Conservation (phyloP, 2,113 vertebrate species). For the Grammomys dolichurus region DNA sequence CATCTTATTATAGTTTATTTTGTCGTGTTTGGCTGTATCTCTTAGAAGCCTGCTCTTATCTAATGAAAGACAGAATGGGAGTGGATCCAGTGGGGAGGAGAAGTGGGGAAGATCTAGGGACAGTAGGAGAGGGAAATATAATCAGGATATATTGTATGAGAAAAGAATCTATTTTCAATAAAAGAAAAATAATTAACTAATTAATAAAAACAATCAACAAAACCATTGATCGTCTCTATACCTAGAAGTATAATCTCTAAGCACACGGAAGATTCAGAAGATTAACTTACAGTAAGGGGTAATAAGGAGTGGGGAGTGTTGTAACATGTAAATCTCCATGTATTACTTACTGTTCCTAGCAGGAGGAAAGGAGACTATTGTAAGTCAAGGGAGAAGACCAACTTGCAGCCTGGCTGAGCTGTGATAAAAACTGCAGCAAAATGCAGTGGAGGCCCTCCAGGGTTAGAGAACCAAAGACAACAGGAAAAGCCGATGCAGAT, state of each 20-base stretch:
- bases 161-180: neutral
- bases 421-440: neutral
- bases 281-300: neutral
- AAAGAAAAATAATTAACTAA: neutral
- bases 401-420: neutral
- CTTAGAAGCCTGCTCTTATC: neutral
- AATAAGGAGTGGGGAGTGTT: constrained; percentile 11
- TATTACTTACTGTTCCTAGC: neutral
- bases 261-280: neutral
- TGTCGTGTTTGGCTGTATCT: neutral
- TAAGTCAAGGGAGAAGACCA: neutral
- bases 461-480: neutral
- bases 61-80: neutral
- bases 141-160: neutral
- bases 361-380: neutral
- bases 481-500: neutral
- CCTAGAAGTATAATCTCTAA: neutral
- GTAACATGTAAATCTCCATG: neutral
- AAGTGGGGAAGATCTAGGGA: neutral
- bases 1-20: neutral
- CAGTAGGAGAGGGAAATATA: neutral
- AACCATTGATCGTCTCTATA: neutral
- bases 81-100: neutral
- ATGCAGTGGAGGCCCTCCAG: neutral
- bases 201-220: neutral